Conservation (phyloP, 2,113 vertebrate species). For the Tachysurus fulvidraco region DNA sequence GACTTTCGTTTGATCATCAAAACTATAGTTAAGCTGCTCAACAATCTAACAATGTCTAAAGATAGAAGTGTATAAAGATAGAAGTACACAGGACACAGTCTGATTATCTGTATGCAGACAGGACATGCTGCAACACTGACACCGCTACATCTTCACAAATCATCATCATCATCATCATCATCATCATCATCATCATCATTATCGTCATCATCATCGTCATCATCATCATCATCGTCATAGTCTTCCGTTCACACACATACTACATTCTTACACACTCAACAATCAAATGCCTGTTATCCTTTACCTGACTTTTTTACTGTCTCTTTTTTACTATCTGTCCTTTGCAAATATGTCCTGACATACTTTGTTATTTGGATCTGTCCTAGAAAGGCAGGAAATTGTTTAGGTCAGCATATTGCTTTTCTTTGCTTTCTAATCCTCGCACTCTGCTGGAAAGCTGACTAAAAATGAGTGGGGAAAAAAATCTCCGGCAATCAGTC, state of each 20-base stretch:
- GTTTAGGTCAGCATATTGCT: slow-evolving; percentile 35
- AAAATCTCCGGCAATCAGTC: slow-evolving; percentile 19
- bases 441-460: slow-evolving; percentile 3
- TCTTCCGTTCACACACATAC: not conserved
- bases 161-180: not conserved
- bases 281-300: slow-evolving; percentile 55
- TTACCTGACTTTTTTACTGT: slow-evolving; percentile 46
- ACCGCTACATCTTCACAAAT: not conserved
- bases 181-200: no score
- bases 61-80: not conserved
- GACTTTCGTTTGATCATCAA: not conserved
- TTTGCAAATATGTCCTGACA: slow-evolving; percentile 32
- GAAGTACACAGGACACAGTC: not conserved
- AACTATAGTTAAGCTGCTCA: not conserved
- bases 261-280: not conserved
- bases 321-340: slow-evolving; percentile 32
- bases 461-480: slow-evolving; percentile 16
- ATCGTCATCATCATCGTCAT: not conserved
- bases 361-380: slow-evolving; percentile 20
- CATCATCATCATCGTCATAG: no score
- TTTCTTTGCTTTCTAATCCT: slow-evolving; percentile 36
- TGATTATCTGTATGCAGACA: not conserved
- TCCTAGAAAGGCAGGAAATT: slow-evolving; percentile 30
- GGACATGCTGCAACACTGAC: not conserved
- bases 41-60: not conserved